Evolutionary conservation across 2,888 invertebrate species (phyloP), one percentile per base, ranked within the genome.

Genomic region (Phrixothrix hirtus): DNA sequence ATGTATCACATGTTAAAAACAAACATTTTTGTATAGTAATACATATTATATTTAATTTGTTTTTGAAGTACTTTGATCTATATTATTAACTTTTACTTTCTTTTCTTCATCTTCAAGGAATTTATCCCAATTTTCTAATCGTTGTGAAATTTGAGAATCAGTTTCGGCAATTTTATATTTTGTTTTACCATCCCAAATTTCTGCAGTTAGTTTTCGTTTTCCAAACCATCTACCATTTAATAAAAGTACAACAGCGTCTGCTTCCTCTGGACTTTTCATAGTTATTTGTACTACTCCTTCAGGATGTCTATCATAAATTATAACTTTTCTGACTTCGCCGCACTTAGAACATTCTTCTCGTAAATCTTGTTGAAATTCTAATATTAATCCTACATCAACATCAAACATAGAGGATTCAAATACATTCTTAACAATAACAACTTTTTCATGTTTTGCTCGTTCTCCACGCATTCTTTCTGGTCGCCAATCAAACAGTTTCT

Each of bases 401-500:
- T 95, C 92, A 77, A 99, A 96, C 64, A 92, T 86, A 54, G 86
- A 81, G 0, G 94, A 89, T 53, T 88, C 85, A 75, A 99, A 99
- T 43, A 96, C 82, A 75, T 98, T 96, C 73, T 92, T 95, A 6
- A 99, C 82, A 37, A 99, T 89, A 0, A 99, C 95, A 38, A 92
- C 83, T 69, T 87, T 86, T 73, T 99, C 98, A 73, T 92, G 87
- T 71, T 92, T 94, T 0, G 87, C 83, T 39, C 95, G 82, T 67
- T 92, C 91, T 1, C 92, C 93, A 21, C 87, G 78, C 71, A 92
- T 81, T 72, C 92, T 92, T 64, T 98, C 97, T 0, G 97, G 96
- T 53, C 92, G 81, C 99, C 99, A 99, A 73, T 95, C 96, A 73
- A 99, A 92, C 37, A 97, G 78, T 70, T 93, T 95, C 71, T 95